Conservation (phyloP, 2,797 vertebrate genomes). For the Gallinago stenura region DNA sequence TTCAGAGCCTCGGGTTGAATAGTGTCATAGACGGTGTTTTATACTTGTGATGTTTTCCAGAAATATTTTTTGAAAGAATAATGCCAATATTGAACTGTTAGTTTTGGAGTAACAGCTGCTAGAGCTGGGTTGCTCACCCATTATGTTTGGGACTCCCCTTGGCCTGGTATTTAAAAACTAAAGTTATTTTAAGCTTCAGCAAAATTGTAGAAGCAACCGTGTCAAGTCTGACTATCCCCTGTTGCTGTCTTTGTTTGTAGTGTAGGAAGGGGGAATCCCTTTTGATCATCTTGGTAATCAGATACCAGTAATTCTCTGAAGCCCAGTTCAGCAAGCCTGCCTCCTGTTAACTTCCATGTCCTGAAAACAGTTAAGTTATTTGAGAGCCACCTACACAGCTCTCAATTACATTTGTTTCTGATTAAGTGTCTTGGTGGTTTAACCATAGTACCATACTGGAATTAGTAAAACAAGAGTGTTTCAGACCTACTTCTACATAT, state of each 20-base stretch:
- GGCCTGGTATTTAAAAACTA: not conserved
- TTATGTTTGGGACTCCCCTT: not conserved
- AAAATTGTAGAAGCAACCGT: not conserved
- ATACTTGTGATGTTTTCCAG: not conserved
- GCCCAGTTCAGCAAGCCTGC: not conserved
- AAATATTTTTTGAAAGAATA: not conserved
- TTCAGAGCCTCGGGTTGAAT: not conserved
- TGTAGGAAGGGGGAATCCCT: not conserved
- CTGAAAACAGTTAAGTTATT: not conserved
- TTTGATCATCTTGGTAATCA: not conserved
- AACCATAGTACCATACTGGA: not conserved
- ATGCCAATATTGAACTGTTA: not conserved
- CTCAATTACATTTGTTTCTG: not conserved
- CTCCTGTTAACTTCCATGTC: not conserved
- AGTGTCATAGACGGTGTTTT: not conserved
- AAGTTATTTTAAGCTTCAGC: not conserved
- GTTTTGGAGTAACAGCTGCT: not conserved
- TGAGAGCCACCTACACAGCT: constrained; percentile 38
- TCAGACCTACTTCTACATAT: not conserved
- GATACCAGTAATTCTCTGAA: not conserved
- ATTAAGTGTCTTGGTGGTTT: not conserved
- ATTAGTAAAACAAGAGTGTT: not conserved
- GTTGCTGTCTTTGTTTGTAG: not conserved
- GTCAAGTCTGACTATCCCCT: not conserved
- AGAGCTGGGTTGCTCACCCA: not conserved